A percentile compares a stretch with the other conserved stretches of the same genome.
phyloP scores from a whole-genome alignment of 2,797 vertebrate genomes.

The Todus mexicanus region DNA sequence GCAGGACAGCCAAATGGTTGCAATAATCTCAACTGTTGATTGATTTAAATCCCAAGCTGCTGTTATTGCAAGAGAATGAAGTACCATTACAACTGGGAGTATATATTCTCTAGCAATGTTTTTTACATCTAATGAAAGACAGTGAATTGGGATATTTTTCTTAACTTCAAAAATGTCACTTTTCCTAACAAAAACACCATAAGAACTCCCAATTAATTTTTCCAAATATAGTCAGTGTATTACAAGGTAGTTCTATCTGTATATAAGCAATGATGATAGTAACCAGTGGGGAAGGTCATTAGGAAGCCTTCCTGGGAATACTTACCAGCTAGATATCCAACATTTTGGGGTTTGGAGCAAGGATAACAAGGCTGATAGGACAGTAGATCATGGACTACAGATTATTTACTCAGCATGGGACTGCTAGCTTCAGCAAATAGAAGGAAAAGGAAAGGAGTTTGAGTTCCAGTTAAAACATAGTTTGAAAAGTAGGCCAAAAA shows the following conservation, averaged over 20 bases:
- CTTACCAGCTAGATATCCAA: slow-evolving; percentile 72
- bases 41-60: slow-evolving; percentile 55
- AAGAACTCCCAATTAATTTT: slow-evolving; percentile 85
- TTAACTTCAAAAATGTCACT: slow-evolving; percentile 80
- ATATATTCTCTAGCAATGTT: slow-evolving; percentile 70
- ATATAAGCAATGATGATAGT: slow-evolving; percentile 73
- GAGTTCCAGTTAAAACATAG: slow-evolving; percentile 63
- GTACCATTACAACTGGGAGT: slow-evolving; percentile 62
- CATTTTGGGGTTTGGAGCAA: slow-evolving; percentile 68
- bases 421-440: slow-evolving; percentile 71
- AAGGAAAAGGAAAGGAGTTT: slow-evolving; percentile 36
- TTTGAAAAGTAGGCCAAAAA: slow-evolving; percentile 68
- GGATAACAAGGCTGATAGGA: slow-evolving; percentile 81
- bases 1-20: not conserved
- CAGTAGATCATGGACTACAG: slow-evolving; percentile 70
- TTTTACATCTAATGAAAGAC: slow-evolving; percentile 76
- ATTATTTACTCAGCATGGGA: slow-evolving; percentile 79
- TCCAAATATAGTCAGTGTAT: slow-evolving; percentile 79
- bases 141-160: slow-evolving; percentile 76
- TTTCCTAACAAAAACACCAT: slow-evolving; percentile 78
- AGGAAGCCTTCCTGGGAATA: slow-evolving; percentile 75
- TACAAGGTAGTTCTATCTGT: slow-evolving; percentile 58
- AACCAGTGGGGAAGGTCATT: slow-evolving; percentile 76
- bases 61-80: slow-evolving; percentile 59
- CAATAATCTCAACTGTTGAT: slow-evolving; percentile 36